phyloP scores from a whole-genome alignment of 2,113 vertebrate genomes.

The Phasianus colchicus region DNA sequence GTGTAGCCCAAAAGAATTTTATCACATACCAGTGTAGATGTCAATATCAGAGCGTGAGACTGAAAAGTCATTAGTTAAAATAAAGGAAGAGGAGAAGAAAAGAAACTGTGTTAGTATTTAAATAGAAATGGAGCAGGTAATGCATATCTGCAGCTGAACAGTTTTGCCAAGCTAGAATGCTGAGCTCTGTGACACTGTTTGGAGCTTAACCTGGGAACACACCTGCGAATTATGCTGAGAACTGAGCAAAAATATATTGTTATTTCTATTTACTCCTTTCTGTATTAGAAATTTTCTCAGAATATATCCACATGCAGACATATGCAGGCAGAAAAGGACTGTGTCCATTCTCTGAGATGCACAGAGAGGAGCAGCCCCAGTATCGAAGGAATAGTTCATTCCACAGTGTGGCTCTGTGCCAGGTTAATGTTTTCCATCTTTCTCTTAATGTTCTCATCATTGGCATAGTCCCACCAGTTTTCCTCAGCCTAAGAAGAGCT shows the following conservation, averaged over 20 bases:
- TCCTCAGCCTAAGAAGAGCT: background rate
- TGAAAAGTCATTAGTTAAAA: background rate
- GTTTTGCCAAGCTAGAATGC: background rate
- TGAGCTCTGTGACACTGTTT: background rate
- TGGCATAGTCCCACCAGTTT: conserved; percentile 4
- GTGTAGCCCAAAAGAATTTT: background rate
- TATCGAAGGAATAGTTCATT: background rate
- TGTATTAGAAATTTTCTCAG: background rate
- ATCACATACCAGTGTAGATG: background rate
- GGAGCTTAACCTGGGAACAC: background rate
- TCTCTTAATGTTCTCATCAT: background rate
- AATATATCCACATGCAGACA: background rate
- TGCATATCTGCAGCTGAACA: background rate
- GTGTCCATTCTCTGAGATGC: background rate
- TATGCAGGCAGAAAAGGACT: background rate
- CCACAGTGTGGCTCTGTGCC: background rate
- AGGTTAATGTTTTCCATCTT: conserved; percentile 5
- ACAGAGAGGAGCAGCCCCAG: background rate
- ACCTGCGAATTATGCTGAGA: background rate
- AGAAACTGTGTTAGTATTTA: background rate
- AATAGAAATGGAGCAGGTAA: background rate
- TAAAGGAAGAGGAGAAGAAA: background rate
- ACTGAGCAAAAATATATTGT: background rate
- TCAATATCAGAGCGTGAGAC: fast-evolving
- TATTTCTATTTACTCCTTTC: background rate